Evolutionary conservation across 2,888 invertebrate genomes (phyloP).

Genomic region (Choreutis nemorana): DNA sequence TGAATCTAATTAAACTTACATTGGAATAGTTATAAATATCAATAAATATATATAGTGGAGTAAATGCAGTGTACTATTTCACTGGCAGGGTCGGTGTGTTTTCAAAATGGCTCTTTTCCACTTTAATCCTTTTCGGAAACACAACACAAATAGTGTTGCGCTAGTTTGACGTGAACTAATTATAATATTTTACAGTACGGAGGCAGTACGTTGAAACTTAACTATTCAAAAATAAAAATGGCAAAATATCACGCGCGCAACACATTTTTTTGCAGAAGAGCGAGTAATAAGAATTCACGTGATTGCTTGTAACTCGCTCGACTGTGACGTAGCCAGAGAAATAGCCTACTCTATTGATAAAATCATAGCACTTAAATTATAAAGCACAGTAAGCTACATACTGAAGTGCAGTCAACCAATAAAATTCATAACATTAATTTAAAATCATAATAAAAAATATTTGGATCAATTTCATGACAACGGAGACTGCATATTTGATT

Average conservation of each 20-base stretch:
- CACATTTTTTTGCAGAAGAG: slow-evolving; percentile 47
- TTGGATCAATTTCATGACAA: slow-evolving; percentile 15
- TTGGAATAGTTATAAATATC: slow-evolving; percentile 18
- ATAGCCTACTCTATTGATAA: slow-evolving; percentile 44
- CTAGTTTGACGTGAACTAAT: too few species aligned
- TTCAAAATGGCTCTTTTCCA: slow-evolving; percentile 90
- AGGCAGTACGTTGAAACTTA: slow-evolving; percentile 20
- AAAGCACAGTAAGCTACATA: slow-evolving; percentile 35
- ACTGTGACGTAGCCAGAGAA: slow-evolving; percentile 49
- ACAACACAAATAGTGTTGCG: slow-evolving; percentile 80
- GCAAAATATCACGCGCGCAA: slow-evolving; percentile 21
- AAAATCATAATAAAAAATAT: neutral
- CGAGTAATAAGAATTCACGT: slow-evolving; percentile 21
- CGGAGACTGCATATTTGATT: slow-evolving; percentile 38
- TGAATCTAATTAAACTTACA: slow-evolving; percentile 27
- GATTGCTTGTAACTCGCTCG: slow-evolving; percentile 30
- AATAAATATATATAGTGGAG: slow-evolving; percentile 22
- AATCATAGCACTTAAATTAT: slow-evolving; percentile 43
- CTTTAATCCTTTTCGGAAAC: slow-evolving; percentile 81
- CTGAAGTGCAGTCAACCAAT: slow-evolving; percentile 38
- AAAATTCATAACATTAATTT: slow-evolving; percentile 1
- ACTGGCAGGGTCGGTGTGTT: slow-evolving; percentile 76
- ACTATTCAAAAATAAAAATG: slow-evolving; percentile 14
- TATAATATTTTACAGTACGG: slow-evolving; percentile 19
- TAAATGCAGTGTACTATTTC: slow-evolving; percentile 58